Evolutionary conservation across 2,113 vertebrate species (phyloP).

Genomic region (Paedocypris sp.): DNA sequence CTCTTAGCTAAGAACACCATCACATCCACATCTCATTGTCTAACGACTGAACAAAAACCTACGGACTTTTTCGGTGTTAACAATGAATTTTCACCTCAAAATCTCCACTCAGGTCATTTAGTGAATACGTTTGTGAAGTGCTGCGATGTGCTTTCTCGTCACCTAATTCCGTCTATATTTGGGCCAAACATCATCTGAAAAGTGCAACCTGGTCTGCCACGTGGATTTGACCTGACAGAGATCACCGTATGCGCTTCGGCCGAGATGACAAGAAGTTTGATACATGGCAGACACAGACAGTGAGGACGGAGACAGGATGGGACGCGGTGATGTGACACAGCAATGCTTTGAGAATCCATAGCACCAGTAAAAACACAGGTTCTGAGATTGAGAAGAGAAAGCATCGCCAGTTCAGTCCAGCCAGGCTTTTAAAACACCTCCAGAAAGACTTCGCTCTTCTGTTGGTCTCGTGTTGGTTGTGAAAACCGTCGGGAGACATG

Average conservation of each 20-base stretch:
- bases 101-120: no score
- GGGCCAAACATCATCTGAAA: no score
- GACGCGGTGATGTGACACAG: conserved; percentile 54
- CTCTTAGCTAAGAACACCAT: no score
- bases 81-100: no score
- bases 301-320: conserved; percentile 31
- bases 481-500: conserved; percentile 59
- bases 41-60: no score
- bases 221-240: conserved; percentile 22
- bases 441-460: conserved; percentile 9
- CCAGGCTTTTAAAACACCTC: conserved; percentile 35
- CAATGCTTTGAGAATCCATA: conserved; percentile 55
- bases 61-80: no score
- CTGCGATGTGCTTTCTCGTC: no score
- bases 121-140: no score
- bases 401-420: conserved; percentile 55
- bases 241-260: conserved; percentile 15
- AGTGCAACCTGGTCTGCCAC: neutral
- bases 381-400: conserved; percentile 77
- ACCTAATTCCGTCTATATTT: no score
- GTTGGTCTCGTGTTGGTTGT: conserved; percentile 30
- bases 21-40: no score
- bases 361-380: conserved; percentile 68
- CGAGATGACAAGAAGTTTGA: conserved; percentile 33
- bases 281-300: conserved; percentile 38